phyloP scores from a whole-genome alignment of 1,140 invertebrate species.

The Acromyrmex echinatior region DNA sequence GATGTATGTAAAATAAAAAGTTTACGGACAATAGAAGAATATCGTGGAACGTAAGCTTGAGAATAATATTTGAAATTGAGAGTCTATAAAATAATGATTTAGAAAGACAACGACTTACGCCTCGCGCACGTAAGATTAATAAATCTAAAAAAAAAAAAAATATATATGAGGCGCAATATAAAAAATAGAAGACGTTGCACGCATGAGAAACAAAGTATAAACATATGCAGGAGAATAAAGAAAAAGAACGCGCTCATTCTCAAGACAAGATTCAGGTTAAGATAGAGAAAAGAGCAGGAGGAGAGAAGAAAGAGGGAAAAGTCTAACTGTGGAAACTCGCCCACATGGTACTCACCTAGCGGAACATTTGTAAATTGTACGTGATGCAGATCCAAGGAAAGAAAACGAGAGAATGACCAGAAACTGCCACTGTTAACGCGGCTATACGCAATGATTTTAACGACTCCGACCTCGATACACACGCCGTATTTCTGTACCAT shows the following conservation, averaged over 20 bases:
- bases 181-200: not conserved
- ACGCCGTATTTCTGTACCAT: conserved; percentile 34
- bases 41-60: not conserved
- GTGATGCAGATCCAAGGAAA: conserved; percentile 26
- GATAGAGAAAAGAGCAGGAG: conserved; percentile 9
- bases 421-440: conserved; percentile 3
- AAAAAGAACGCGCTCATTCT: not conserved
- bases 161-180: not conserved
- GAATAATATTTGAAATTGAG: not conserved
- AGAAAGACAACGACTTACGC: no score
- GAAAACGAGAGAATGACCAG: conserved; percentile 6
- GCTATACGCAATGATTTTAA: conserved; percentile 56
- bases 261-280: conserved; percentile 26
- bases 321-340: not conserved
- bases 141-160: not conserved
- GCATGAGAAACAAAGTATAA: not conserved
- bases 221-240: not conserved
- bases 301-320: conserved; percentile 37
- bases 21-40: not conserved
- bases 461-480: conserved; percentile 61
- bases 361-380: conserved; percentile 52
- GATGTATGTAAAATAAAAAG: not conserved
- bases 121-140: not conserved
- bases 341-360: conserved; percentile 42
- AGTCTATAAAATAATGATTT: not conserved